Conservation (phyloP, 2,888 invertebrate genomes). For the Pandemis heparana region DNA sequence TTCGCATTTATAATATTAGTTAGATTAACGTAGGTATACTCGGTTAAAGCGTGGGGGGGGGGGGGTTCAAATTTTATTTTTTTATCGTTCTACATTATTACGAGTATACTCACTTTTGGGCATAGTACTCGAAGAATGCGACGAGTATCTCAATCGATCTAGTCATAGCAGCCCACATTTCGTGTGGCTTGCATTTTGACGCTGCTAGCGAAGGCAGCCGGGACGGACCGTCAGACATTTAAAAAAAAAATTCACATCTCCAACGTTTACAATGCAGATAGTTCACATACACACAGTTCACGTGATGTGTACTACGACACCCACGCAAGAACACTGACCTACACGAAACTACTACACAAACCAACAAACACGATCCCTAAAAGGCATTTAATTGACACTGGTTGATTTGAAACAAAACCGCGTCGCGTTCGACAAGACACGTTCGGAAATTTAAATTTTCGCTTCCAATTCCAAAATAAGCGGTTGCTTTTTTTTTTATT, state of each 20-base stretch:
- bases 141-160: conserved; percentile 93
- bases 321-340: conserved; percentile 59
- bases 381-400: conserved; percentile 47
- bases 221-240: conserved; percentile 78
- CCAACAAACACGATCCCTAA: neutral
- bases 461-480: conserved; percentile 19
- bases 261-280: conserved; percentile 32
- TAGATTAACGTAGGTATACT: too few relatives aligned
- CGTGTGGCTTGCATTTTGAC: conserved; percentile 84
- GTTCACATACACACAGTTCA: conserved; percentile 40
- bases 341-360: conserved; percentile 41
- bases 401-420: conserved; percentile 41
- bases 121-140: conserved; percentile 93
- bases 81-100: too few relatives aligned
- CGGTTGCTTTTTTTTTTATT: conserved; percentile 27
- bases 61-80: too few relatives aligned
- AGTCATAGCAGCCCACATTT: conserved; percentile 93
- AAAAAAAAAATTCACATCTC: conserved; percentile 53
- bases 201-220: conserved; percentile 62
- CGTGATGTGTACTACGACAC: conserved; percentile 47
- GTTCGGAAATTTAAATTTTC: conserved; percentile 2
- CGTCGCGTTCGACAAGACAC: conserved; percentile 19
- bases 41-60: too few relatives aligned
- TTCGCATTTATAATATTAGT: too few relatives aligned
- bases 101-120: conserved; percentile 88